Evolutionary conservation across 2,797 vertebrate genomes (phyloP).

Genomic region (Rhinophrynus dorsalis): DNA sequence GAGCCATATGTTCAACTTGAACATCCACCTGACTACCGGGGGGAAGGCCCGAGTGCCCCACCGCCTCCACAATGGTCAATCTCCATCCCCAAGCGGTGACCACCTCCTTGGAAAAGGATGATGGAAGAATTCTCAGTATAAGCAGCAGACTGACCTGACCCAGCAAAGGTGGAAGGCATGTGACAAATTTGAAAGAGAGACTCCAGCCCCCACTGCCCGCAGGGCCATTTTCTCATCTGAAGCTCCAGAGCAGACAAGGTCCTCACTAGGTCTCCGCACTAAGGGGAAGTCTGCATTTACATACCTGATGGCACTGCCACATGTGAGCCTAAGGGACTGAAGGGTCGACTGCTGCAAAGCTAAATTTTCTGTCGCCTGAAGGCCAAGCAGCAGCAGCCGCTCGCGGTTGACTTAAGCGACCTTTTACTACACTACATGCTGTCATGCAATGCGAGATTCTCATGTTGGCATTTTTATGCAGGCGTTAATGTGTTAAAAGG

Average conservation of each 20-base stretch:
- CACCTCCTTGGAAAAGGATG: slow-evolving; percentile 81
- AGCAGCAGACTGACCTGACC: not conserved
- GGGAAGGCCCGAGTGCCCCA: too few species aligned
- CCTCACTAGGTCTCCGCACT: not conserved
- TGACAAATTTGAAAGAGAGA: not conserved
- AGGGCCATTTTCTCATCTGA: not conserved
- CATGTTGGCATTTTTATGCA: too few species aligned
- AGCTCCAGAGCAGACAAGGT: slow-evolving; percentile 1
- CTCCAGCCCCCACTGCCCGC: not conserved
- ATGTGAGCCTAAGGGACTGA: slow-evolving; percentile 87
- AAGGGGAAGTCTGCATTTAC: slow-evolving; percentile 22
- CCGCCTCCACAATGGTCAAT: too few species aligned
- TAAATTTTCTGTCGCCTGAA: slow-evolving; percentile 80
- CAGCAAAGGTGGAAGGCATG: not conserved
- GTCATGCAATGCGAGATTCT: too few species aligned
- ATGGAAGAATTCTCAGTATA: slow-evolving; percentile 54
- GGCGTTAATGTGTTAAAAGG: too few species aligned
- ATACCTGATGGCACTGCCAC: slow-evolving; percentile 89
- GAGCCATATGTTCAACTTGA: too few species aligned
- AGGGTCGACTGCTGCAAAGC: slow-evolving; percentile 80
- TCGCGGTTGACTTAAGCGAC: too few species aligned
- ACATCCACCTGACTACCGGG: too few species aligned
- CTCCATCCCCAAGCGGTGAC: slow-evolving; percentile 79
- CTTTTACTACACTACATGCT: too few species aligned
- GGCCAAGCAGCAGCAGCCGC: too few species aligned